Conservation (phyloP, 2,797 vertebrate genomes). For the Psittacula derbiana region DNA sequence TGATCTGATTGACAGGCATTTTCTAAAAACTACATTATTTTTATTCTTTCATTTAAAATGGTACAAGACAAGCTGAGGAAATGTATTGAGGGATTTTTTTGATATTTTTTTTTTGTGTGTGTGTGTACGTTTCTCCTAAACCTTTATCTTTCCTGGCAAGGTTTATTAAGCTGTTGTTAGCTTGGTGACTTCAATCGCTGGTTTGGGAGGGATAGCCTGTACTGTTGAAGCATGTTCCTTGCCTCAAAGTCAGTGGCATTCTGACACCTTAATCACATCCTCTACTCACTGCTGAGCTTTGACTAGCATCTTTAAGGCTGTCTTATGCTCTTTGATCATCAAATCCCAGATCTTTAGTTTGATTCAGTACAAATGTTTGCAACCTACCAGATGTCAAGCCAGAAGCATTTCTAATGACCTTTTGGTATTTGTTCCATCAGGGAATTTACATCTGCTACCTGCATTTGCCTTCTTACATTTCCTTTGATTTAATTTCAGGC, state of each 20-base stretch:
- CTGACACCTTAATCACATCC: neutral
- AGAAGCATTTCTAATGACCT: neutral
- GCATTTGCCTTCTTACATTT: neutral
- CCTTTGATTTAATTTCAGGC: neutral
- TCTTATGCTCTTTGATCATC: neutral
- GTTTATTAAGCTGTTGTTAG: neutral
- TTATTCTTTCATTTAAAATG: neutral
- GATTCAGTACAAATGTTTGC: neutral
- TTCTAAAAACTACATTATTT: neutral
- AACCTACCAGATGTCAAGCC: neutral
- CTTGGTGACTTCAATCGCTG: neutral
- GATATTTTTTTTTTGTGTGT: neutral
- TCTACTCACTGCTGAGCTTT: neutral
- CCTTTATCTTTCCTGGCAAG: neutral
- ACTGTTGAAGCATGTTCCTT: neutral
- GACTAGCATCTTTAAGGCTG: neutral
- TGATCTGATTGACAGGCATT: neutral
- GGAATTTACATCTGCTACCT: neutral
- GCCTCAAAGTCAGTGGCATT: neutral
- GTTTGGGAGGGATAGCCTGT: neutral
- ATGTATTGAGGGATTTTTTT: accelerated
- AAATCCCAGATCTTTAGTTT: neutral
- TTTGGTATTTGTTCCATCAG: neutral
- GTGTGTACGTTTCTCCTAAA: neutral
- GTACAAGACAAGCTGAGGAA: neutral